Evolutionary conservation across 2,797 vertebrate genomes (phyloP).

Genomic region (Sarcoramphus papa): DNA sequence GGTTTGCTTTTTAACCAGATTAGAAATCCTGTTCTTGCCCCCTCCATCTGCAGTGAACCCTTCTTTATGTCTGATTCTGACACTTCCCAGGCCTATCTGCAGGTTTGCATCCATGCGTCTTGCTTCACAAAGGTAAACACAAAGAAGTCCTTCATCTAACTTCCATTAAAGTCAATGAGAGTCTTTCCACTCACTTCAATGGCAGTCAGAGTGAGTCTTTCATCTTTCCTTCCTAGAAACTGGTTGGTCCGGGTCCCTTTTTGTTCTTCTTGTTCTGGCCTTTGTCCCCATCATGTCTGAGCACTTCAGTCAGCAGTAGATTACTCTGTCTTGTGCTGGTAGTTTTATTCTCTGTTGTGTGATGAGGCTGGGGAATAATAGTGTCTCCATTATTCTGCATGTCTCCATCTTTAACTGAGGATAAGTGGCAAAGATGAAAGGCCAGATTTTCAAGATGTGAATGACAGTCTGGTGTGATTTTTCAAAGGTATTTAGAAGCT

Average conservation of each 20-base stretch:
- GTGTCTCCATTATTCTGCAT: neutral
- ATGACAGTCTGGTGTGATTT: neutral
- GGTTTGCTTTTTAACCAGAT: neutral
- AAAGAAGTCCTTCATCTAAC: neutral
- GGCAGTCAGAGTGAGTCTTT: neutral
- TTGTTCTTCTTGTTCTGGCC: neutral
- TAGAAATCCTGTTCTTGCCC: neutral
- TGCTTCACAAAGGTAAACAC: neutral
- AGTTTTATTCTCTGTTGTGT: neutral
- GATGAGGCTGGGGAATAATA: neutral
- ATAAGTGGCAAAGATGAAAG: slow-evolving; percentile 16
- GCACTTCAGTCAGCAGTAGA: neutral
- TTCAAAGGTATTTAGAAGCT: neutral
- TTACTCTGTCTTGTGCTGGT: neutral
- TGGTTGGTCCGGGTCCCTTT: neutral
- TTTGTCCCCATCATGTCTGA: neutral
- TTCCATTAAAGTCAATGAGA: neutral
- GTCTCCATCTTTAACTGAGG: neutral
- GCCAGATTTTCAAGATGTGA: neutral
- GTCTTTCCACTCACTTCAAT: neutral
- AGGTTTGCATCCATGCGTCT: neutral
- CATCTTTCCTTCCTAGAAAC: neutral
- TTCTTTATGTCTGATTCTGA: neutral
- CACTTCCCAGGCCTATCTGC: neutral
- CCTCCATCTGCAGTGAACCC: neutral